Evolutionary conservation across 2,797 vertebrate genomes (phyloP).

Genomic region (Clarias fuscus): DNA sequence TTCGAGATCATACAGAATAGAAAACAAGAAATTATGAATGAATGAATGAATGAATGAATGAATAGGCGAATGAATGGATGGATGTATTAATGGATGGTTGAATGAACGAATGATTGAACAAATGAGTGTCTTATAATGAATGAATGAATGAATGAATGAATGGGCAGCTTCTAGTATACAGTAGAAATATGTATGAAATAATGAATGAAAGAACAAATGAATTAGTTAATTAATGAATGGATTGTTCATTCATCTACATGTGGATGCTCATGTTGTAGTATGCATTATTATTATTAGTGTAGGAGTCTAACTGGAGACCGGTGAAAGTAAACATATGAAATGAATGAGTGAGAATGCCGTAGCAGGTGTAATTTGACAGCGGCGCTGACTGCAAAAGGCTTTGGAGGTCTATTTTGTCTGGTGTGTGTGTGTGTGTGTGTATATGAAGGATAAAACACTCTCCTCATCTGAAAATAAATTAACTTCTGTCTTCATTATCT

Average conservation of each 20-base stretch:
- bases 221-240: neutral
- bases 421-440: neutral
- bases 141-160: neutral
- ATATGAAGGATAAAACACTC: constrained; percentile 27
- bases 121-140: no score
- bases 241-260: no score
- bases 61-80: neutral
- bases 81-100: neutral
- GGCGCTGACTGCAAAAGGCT: neutral
- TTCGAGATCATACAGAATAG: neutral
- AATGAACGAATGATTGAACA: neutral
- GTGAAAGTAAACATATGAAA: neutral
- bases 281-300: no score
- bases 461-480: constrained; percentile 67
- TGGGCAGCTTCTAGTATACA: neutral
- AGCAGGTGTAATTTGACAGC: neutral
- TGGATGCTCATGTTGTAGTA: neutral
- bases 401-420: neutral
- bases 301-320: neutral
- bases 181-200: neutral
- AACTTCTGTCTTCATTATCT: constrained; percentile 81
- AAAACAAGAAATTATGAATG: neutral
- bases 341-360: neutral
- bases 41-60: neutral
- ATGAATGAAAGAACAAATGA: neutral